Conservation (phyloP, 1,140 invertebrate species). For the Pomacea maculata region DNA sequence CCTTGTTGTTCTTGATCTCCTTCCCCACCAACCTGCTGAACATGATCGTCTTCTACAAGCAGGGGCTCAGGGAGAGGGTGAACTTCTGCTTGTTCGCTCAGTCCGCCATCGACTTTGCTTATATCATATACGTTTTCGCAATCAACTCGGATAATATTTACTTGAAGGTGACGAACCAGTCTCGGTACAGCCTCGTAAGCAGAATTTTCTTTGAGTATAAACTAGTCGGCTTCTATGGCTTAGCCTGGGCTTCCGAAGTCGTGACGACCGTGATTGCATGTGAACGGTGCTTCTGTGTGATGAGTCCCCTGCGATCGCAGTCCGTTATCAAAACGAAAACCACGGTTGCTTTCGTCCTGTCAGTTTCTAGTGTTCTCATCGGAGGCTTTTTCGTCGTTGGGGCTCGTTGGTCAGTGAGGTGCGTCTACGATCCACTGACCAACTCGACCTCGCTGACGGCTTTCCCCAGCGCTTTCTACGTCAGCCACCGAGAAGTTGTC, state of each 20-base stretch:
- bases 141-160: neutral
- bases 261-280: conserved; percentile 11
- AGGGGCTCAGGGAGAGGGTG: conserved; percentile 2
- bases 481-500: neutral
- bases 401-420: neutral
- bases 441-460: neutral
- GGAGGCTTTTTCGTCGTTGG: neutral
- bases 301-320: conserved; percentile 9
- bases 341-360: neutral
- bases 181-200: neutral
- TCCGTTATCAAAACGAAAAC: conserved; percentile 8
- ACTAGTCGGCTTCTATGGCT: neutral
- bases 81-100: conserved; percentile 8
- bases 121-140: neutral
- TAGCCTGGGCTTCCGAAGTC: conserved; percentile 3
- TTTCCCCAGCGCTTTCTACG: conserved; percentile 3
- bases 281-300: conserved; percentile 13
- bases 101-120: neutral
- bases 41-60: conserved; percentile 9
- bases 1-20: conserved; percentile 7
- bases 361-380: neutral
- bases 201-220: neutral
- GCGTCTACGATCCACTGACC: neutral
- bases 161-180: neutral
- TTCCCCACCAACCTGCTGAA: conserved; percentile 3